Base-by-base conservation (phyloP, 1,140 invertebrate genomes). In the Drosophila ohnishii region DNA sequence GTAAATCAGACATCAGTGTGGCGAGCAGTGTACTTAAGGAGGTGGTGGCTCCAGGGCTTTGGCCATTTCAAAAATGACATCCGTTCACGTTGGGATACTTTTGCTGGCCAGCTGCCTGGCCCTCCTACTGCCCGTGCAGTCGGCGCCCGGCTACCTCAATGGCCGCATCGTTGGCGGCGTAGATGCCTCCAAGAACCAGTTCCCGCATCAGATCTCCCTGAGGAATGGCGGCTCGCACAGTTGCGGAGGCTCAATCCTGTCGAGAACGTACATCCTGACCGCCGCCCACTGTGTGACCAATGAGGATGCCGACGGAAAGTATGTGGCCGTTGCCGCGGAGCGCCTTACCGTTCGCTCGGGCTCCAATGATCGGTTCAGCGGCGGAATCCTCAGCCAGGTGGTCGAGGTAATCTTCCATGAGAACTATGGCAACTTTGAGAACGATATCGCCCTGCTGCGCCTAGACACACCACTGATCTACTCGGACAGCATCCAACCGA, bases 241-340 rank as follows among this genome's bases (percentile, higher is more conserved):
- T 42, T 95, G 94, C 53, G 94, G 94, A 3, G 94, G 93, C 16
- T 94, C 94, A 1, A 93, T 95, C 5, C 83, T 94, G 16, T 91
- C 90, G 9, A 66, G 78, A 0, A 88, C 91, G 53, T 94, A 91
- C 71, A 91, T 94, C 32, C 81, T 94, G 3, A 94, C 94, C 1
- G 94, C 94, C 1, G 94, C 93, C 34, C 94, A 94, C 59, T 95
- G 94, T 59, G 81, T 90, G 6, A 64, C 61, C 28, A 53, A 53
- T 7, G 6, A 35, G 3, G 37, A 79, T 45, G 47, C 11, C 1
- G 53, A 63, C 1, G 57, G 65, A 0, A 14, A 32, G 0, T 16
- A 64, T 19, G 22, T 63, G 4, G 10, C 70, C 2, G 60, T 72
- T 13, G 47, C 63, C 0, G 37, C 80, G 0, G 64, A 50, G 0